phyloP scores from a whole-genome alignment of 2,113 vertebrate species.

The Microcebus jonahi region DNA sequence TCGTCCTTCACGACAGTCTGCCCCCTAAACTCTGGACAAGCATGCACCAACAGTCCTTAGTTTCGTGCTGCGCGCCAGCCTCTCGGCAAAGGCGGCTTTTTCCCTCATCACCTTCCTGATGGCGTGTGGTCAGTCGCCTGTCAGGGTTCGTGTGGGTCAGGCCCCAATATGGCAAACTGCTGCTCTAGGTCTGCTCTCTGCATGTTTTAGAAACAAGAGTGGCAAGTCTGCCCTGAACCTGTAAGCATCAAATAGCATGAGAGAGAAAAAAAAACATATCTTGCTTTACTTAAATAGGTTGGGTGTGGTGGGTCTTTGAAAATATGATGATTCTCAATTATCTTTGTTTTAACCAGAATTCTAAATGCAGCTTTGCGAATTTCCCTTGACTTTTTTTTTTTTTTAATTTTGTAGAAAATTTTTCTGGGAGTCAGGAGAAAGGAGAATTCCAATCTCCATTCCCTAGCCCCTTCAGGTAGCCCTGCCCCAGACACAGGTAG shows the following conservation, averaged over 20 bases:
- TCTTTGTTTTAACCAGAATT: conserved; percentile 45
- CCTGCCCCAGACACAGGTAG: not conserved
- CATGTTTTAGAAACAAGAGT: conserved; percentile 70
- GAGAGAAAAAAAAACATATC: conserved; percentile 11
- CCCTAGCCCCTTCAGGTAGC: not conserved
- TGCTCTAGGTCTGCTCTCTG: conserved; percentile 41
- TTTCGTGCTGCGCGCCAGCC: not conserved
- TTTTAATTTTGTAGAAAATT: not conserved
- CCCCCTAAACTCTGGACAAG: not conserved
- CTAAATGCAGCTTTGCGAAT: not conserved
- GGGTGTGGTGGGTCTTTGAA: not conserved
- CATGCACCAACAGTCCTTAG: conserved; percentile 43
- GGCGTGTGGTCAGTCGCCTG: conserved; percentile 45
- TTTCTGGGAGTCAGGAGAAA: not conserved
- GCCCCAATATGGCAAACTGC: not conserved
- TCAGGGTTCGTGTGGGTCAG: not conserved
- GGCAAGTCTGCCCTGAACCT: conserved; percentile 3
- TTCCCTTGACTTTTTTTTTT: not conserved
- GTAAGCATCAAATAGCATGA: conserved; percentile 60
- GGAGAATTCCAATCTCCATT: not conserved
- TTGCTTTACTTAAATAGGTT: conserved; percentile 45
- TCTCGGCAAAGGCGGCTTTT: not conserved
- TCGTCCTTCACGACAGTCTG: not conserved
- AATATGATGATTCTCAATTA: not conserved
- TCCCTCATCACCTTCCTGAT: not conserved